Base-by-base conservation (phyloP, 2,113 vertebrate species). In the Oryzias melastigma region DNA sequence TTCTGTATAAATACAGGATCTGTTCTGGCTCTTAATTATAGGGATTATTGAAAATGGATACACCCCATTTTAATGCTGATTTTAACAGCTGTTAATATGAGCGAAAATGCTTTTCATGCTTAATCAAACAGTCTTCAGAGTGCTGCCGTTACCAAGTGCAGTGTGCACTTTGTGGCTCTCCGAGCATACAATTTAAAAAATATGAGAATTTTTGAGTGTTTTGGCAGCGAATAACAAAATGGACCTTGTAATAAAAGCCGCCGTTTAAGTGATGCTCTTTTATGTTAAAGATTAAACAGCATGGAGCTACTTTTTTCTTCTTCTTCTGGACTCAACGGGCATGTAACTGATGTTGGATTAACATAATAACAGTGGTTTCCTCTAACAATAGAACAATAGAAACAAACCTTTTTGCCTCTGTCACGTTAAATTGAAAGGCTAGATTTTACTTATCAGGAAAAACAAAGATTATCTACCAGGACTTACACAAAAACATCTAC, bases 301-400 rank as follows among this genome's bases (percentile, higher is more conserved):
- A 59, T 41, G 19, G 56, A 65, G 48, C 22, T 64, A 43, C 68
- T 62, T 76, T 75, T 20, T 50, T 16, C 50, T 48, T 42, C 22
- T 75, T 20, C 50, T 16, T 27, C 47, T 40, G 29, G 15, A 60
- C 43, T 12, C 2, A 63, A 44, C 52, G 49, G 45, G 52, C 27
- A 29, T 41, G 19, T 68, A 69, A 72, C 51, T 73, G 64, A 68
- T 72, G 71, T 70, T 84, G 70, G 76, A 75, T 82, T 75, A 60
- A 55, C 49, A 58, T 66, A 71, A 75, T 65, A 75, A 44, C 54
- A 62, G 61, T 69, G 7, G 58, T 78, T 35, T 35, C 35, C 35
- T 35, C 35, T 35, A 35, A 35, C 35, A 35, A 35, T 3, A 35
- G 35, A 62, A 68, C 70, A 70, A 54, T 62, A 48, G 44, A 46